These are phyloP conservation scores for Danionella dracula DNA, from an alignment of 2,797 vertebrate genomes.

Conservation along the genomic window DNA sequence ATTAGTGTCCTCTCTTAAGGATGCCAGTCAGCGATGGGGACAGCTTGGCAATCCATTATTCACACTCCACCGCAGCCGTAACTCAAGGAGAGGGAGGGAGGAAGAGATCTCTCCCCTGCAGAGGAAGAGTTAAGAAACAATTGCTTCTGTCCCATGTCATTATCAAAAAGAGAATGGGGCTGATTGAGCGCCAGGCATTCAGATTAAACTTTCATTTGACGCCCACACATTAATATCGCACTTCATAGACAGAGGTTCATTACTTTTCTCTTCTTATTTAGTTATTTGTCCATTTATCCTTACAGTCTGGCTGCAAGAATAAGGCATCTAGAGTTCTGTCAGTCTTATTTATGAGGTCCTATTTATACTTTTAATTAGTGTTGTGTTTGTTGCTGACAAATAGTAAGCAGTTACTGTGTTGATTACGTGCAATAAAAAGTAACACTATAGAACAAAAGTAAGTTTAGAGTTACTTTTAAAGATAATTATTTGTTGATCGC, in stretches of 20 bases:
- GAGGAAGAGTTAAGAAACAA: background rate
- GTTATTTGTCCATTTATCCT: background rate
- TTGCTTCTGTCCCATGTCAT: background rate
- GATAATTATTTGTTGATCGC: too few species aligned
- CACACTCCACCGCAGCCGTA: background rate
- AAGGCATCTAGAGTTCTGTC: background rate
- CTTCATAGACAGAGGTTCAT: background rate
- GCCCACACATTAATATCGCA: background rate
- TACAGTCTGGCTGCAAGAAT: too few species aligned
- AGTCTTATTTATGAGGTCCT: too few species aligned
- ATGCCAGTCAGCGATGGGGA: conserved; percentile 7
- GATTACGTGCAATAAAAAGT: too few species aligned
- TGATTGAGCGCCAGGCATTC: conserved; percentile 7
- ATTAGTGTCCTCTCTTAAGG: conserved; percentile 33
- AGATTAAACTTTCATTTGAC: background rate
- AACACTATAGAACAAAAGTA: too few species aligned
- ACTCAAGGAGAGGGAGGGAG: background rate
- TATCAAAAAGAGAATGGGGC: conserved; percentile 5
- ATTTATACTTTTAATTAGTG: too few species aligned
- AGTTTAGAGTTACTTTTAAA: too few species aligned
- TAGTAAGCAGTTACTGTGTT: too few species aligned
- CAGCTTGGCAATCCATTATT: conserved; percentile 27
- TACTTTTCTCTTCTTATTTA: background rate
- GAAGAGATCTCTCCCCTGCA: background rate
- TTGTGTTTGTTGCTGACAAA: too few species aligned